Evolutionary conservation across 2,113 vertebrate species (phyloP).

Genomic region (Phocoena sinus): DNA sequence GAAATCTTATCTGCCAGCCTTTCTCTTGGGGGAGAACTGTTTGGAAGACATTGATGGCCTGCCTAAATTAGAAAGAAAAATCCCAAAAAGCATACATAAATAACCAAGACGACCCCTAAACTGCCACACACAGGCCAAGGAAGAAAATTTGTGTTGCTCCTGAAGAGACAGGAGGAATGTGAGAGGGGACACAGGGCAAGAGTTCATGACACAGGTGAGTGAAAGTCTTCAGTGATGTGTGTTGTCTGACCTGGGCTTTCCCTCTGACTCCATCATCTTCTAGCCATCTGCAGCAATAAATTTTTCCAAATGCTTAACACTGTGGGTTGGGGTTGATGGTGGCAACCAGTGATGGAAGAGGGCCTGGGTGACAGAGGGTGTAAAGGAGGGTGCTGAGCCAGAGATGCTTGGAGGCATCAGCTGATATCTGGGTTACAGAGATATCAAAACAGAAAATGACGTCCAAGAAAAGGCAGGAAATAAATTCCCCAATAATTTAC

Average conservation of each 20-base stretch:
- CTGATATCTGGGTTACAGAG: background rate
- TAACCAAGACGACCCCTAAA: background rate
- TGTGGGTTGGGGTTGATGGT: background rate
- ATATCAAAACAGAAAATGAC: background rate
- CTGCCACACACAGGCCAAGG: background rate
- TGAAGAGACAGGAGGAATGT: background rate
- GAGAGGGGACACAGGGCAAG: background rate
- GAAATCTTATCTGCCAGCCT: background rate
- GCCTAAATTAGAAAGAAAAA: background rate
- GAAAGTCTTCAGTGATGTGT: background rate
- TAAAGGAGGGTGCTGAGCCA: background rate
- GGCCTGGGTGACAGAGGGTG: background rate
- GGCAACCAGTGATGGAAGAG: background rate
- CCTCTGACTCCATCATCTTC: background rate
- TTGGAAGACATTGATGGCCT: background rate
- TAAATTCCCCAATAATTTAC: background rate
- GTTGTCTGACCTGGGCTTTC: background rate
- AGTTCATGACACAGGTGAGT: background rate
- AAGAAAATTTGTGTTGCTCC: background rate
- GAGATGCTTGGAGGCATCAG: background rate
- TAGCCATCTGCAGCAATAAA: background rate
- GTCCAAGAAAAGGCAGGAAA: background rate
- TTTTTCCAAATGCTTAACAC: background rate
- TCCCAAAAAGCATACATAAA: background rate
- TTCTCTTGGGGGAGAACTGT: background rate